phyloP scores from a whole-genome alignment of 2,113 vertebrate genomes.

The Condylura cristata region DNA sequence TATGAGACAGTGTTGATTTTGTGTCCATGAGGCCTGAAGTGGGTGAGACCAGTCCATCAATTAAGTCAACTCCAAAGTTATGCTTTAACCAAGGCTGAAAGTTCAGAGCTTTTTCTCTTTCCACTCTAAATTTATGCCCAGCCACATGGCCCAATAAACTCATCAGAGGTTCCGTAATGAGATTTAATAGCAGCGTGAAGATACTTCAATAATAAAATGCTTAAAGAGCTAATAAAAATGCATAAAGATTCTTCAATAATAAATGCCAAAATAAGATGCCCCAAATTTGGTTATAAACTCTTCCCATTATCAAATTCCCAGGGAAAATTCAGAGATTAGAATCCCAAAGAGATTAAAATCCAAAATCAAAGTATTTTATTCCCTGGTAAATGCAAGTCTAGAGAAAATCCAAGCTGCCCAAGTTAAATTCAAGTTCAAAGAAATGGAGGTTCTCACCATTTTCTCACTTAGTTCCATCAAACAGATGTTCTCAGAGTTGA shows the following conservation, averaged over 20 bases:
- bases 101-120: slow-evolving; percentile 57
- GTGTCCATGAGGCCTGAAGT: not conserved
- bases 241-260: slow-evolving; percentile 73
- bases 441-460: not conserved
- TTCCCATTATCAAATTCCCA: slow-evolving; percentile 71
- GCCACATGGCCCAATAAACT: slow-evolving; percentile 58
- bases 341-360: slow-evolving; percentile 68
- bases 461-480: not conserved
- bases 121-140: slow-evolving; percentile 58
- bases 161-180: slow-evolving; percentile 71
- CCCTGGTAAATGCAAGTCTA: slow-evolving; percentile 38
- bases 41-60: not conserved
- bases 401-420: slow-evolving; percentile 1
- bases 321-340: slow-evolving; percentile 63
- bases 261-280: slow-evolving; percentile 72
- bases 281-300: slow-evolving; percentile 66
- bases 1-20: not conserved
- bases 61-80: not conserved
- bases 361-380: slow-evolving; percentile 63
- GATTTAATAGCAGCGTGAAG: slow-evolving; percentile 72
- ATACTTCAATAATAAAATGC: slow-evolving; percentile 75
- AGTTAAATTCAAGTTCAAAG: slow-evolving; percentile 40
- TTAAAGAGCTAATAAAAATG: slow-evolving; percentile 73
- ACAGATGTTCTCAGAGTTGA: not conserved
- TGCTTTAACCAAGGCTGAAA: slow-evolving; percentile 1